phyloP scores from a whole-genome alignment of 2,797 vertebrate species.

The Parambassis ranga region DNA sequence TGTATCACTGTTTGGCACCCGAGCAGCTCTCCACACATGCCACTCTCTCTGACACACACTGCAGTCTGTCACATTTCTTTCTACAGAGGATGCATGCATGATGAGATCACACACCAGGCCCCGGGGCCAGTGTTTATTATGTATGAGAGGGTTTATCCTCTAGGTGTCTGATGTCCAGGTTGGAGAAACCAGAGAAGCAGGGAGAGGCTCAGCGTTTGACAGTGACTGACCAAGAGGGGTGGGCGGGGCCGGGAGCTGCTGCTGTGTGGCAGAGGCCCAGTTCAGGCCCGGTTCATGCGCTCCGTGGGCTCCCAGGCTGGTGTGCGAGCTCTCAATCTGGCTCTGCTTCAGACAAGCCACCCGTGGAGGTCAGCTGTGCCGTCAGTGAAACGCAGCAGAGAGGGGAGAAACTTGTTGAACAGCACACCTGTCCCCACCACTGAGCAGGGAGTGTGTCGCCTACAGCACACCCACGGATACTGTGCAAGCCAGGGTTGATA shows the following conservation, averaged over 20 bases:
- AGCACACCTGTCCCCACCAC: constrained; percentile 65
- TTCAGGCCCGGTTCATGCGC: constrained; percentile 49
- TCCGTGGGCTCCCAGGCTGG: constrained; percentile 55
- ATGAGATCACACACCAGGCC: constrained; percentile 69
- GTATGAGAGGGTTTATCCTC: constrained; percentile 67
- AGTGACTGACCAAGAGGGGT: constrained; percentile 38
- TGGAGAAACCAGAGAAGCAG: constrained; percentile 42
- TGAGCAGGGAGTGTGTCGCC: constrained; percentile 28
- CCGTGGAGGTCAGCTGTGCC: constrained; percentile 58
- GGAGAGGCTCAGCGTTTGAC: constrained; percentile 43
- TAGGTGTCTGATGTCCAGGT: constrained; percentile 56
- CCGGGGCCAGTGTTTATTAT: constrained; percentile 73
- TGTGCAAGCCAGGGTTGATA: neutral
- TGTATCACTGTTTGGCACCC: constrained; percentile 54
- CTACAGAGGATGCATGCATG: constrained; percentile 54
- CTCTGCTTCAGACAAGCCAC: constrained; percentile 67
- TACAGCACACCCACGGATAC: constrained; percentile 27
- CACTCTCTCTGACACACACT: constrained; percentile 29
- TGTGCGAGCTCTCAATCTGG: constrained; percentile 56
- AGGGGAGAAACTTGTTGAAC: constrained; percentile 52
- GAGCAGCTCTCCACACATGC: constrained; percentile 45
- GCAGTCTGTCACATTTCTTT: constrained; percentile 69
- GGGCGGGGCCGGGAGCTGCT: constrained; percentile 23
- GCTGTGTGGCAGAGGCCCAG: constrained; percentile 30
- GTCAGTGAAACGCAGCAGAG: constrained; percentile 45